Percentiles rank a stretch among this genome's conserved stretches.
Conservation (phyloP, 2,797 vertebrate genomes). For the Melanotaenia maccullochi region DNA sequence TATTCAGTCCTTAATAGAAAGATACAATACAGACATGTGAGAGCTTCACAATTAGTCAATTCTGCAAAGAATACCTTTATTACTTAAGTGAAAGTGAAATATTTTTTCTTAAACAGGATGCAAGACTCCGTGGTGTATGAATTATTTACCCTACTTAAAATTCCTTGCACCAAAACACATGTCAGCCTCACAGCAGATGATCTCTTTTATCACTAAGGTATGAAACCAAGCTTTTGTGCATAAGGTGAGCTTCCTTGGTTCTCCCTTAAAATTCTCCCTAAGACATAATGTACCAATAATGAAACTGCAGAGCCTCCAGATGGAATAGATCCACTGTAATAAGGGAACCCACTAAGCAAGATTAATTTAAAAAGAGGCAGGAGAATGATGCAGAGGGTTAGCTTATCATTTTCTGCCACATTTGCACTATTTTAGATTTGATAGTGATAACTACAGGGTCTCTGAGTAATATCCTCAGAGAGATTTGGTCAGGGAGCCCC, state of each 20-base stretch:
- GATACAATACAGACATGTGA: conserved; percentile 52
- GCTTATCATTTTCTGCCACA: conserved; percentile 7
- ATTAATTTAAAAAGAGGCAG: conserved; percentile 3
- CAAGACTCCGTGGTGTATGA: conserved; percentile 47
- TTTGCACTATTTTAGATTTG: background rate
- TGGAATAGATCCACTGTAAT: conserved; percentile 28
- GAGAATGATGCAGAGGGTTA: background rate
- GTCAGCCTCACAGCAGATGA: conserved; percentile 59
- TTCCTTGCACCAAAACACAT: conserved; percentile 58
- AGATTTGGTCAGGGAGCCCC: background rate
- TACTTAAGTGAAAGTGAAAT: conserved; percentile 51
- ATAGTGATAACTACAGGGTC: background rate
- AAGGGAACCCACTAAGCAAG: conserved; percentile 11
- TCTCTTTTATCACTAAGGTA: conserved; percentile 52
- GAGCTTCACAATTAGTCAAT: conserved; percentile 59
- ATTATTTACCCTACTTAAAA: conserved; percentile 71
- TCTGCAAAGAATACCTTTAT: conserved; percentile 61
- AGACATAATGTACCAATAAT: conserved; percentile 37
- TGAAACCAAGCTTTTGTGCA: conserved; percentile 43
- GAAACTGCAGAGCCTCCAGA: conserved; percentile 34
- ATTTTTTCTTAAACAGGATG: conserved; percentile 53
- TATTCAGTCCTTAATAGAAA: conserved; percentile 71
- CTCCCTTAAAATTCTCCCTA: conserved; percentile 19
- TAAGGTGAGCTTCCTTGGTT: conserved; percentile 50
- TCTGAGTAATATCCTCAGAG: background rate